phyloP scores from a whole-genome alignment of 2,113 vertebrate species.

The Oncorhynchus tshawytscha region DNA sequence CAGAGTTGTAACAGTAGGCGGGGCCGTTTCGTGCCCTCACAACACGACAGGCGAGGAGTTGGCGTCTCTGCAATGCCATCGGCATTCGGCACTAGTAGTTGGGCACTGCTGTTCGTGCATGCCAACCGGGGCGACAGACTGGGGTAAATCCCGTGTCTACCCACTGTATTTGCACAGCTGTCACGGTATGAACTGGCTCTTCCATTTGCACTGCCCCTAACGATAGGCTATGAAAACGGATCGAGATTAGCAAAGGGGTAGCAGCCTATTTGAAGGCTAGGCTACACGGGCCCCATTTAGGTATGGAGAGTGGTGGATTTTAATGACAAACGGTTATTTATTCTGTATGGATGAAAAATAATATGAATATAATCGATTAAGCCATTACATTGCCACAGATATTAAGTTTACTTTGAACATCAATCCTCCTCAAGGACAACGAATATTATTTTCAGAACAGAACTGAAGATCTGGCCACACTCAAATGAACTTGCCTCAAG shows the following conservation, averaged over 20 bases:
- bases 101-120: background rate
- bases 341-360: too few species aligned
- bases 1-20: slow-evolving; percentile 48
- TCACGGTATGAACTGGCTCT: slow-evolving; percentile 33
- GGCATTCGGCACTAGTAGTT: background rate
- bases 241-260: background rate
- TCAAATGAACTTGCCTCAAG: background rate
- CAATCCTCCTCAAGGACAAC: too few species aligned
- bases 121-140: too few species aligned
- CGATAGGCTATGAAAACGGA: slow-evolving; percentile 1
- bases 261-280: too few species aligned
- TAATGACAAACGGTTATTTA: too few species aligned
- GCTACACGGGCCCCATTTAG: too few species aligned
- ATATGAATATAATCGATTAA: too few species aligned
- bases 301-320: too few species aligned
- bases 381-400: too few species aligned
- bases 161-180: slow-evolving; percentile 42
- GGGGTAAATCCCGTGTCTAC: background rate
- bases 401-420: too few species aligned
- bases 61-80: background rate
- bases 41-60: background rate
- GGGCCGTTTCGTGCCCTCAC: background rate
- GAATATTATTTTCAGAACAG: background rate
- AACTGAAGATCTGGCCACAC: background rate
- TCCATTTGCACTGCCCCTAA: slow-evolving; percentile 1